Evolutionary conservation across 2,888 invertebrate species (phyloP).

Genomic region (Phalangium opilio): DNA sequence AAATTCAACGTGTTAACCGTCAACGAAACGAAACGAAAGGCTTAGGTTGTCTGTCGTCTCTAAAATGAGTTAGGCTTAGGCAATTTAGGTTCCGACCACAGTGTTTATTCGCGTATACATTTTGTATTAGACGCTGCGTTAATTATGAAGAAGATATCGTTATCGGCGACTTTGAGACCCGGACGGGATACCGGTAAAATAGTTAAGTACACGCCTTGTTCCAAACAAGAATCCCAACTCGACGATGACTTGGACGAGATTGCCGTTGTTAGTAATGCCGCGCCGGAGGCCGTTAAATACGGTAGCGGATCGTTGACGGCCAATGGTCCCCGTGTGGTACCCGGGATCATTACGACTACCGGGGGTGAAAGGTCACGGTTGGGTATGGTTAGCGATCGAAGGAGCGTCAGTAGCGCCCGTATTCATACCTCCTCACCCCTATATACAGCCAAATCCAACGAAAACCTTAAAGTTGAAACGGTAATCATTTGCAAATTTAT

Average conservation of each 20-base stretch:
- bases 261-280: slow-evolving; percentile 44
- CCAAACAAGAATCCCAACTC: slow-evolving; percentile 23
- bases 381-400: slow-evolving; percentile 19
- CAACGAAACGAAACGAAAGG: too few relatives aligned
- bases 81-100: too few relatives aligned
- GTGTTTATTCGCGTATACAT: too few relatives aligned
- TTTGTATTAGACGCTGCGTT: too few relatives aligned
- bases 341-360: slow-evolving; percentile 28
- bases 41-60: too few relatives aligned
- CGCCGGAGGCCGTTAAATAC: slow-evolving; percentile 40
- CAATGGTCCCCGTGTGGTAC: slow-evolving; percentile 45
- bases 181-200: slow-evolving; percentile 19
- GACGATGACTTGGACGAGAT: slow-evolving; percentile 34
- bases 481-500: too few relatives aligned
- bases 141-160: too few relatives aligned
- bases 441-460: slow-evolving; percentile 16
- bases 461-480: slow-evolving; percentile 24
- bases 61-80: too few relatives aligned
- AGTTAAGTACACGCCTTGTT: slow-evolving; percentile 32
- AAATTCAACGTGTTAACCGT: too few relatives aligned
- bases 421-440: slow-evolving; percentile 18
- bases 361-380: slow-evolving; percentile 19
- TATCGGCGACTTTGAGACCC: neutral
- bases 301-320: slow-evolving; percentile 38
- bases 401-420: slow-evolving; percentile 9